Base-by-base conservation (phyloP, 2,888 invertebrate genomes). In the Zygaena filipendulae region DNA sequence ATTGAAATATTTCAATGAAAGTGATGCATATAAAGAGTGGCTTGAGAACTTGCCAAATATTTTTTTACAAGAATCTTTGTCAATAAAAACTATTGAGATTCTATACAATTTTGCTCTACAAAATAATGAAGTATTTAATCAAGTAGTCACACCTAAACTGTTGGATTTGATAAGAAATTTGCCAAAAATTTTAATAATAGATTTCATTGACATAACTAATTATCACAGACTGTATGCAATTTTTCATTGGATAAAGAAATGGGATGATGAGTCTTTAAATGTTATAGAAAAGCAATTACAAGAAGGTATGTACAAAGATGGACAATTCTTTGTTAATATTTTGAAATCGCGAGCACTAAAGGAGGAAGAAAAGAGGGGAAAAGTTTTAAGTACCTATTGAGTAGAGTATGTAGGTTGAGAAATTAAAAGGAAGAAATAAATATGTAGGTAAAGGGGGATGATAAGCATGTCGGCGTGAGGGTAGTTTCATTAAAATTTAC, bases 61-160 rank as follows among this genome's bases (percentile, higher is more conserved):
- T 33, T 58, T 88, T 25, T 61, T 83, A 33, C 60, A 72, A n/a
- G 49, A 68, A 21, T 64, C 54, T 25, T 42, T 87, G 4, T 74
- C 75, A 20, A 52, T 67, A 21, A 63, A 81, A 41, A 81, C 82
- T 3, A 51, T 87, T n/a, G 49, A 82, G 30, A 82, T 82, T 4
- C 62, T 87, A 35, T 77, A 83, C 9, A 71, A 77, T 36, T 79
- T 87, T 50, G 83, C 84, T 11, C 79, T 83, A 26, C 77, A 80
- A 28, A 80, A 74, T 37, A 84, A 83, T 45, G 34, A 30, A 9
- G 53, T 60, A 7, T 85, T 87, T 36, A 71, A 84, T 39, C 37
- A 52, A 4, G 66, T 81, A 1, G 47, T 86, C 2, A 61, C 66
- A 21, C 56, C 68, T 1, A 67, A 75, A 23, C 45, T 82, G 6